Conservation (phyloP, 2,113 vertebrate genomes). For the Colossoma macropomum region DNA sequence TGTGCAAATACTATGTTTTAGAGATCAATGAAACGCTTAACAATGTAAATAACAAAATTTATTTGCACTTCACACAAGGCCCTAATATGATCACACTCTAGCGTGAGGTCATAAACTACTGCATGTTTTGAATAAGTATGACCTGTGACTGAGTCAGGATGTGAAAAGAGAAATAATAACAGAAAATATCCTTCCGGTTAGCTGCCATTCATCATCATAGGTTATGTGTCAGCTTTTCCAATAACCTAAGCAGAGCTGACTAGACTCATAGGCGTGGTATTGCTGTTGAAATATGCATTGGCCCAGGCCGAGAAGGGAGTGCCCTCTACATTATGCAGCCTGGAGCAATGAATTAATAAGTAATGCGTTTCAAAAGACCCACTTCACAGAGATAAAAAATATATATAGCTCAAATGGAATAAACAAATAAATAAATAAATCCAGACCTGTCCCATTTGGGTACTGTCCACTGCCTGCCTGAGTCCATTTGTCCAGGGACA, state of each 20-base stretch:
- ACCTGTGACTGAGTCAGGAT: neutral
- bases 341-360: slow-evolving; percentile 55
- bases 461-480: slow-evolving; percentile 23
- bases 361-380: slow-evolving; percentile 44
- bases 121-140: neutral
- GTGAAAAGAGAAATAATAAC: neutral
- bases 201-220: neutral
- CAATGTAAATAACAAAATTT: neutral
- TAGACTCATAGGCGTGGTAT: slow-evolving; percentile 29
- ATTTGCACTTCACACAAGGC: neutral
- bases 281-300: slow-evolving; percentile 59
- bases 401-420: neutral
- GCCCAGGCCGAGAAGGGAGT: slow-evolving; percentile 37
- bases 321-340: slow-evolving; percentile 38
- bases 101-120: neutral
- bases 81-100: neutral
- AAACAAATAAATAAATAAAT: neutral
- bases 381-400: slow-evolving; percentile 22
- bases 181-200: slow-evolving; percentile 1
- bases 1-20: no score
- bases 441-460: neutral
- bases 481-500: slow-evolving; percentile 9
- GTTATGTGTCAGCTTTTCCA: slow-evolving; percentile 13
- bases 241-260: slow-evolving; percentile 11
- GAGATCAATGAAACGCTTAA: neutral